Base-by-base conservation (phyloP, 1,140 invertebrate genomes). In the Scaptomyza hsui region DNA sequence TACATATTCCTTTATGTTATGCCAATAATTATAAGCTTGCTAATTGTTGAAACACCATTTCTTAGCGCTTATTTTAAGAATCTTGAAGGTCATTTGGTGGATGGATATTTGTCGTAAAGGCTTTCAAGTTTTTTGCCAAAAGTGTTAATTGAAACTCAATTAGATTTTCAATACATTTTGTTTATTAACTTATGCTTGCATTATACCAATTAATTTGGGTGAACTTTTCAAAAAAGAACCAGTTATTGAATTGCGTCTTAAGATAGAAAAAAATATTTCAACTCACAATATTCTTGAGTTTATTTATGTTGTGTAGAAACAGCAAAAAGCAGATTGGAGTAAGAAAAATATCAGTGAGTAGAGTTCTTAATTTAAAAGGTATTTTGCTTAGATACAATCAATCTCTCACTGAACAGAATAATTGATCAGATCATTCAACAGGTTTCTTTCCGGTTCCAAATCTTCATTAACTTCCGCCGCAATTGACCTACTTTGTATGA, bases 41-140 rank as follows among this genome's bases (percentile, higher is more conserved):
- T 71, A 71, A 75, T 65, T 75, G 49, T 53, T 32, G 19, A 57
- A 65, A 47, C 29, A 45, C 3, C 44, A 64, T 63, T 48, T 37
- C 44, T 16, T 60, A 44, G 9, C 10, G 32, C 19, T 44, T n/a
- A 45, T 55, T 70, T 42, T 63, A 64, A 12, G 35, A 32, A 29
- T 7, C 12, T 12, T 64, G 35, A 70, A 64, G 67, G 67, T 29
- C 44, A 15, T 42, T 37, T 42, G 19, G 2, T 19, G 37, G 45
- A 9, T 44, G 16, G 42, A 15, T 24, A 45, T 53, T 53, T 53
- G n/a, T 26, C 19, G 19, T 39, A 21, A 41, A 16, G 19, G 4
- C 12, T 6, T 13, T 24, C 9, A 41, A 10, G 39, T 21, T 35
- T 35, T 12, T 26, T n/a, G 32, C 10, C 24, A 26, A 13, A 21